Evolutionary conservation across 92 coral and sea anemone genomes (phyloP), one percentile per base, ranked within the genome.

Genomic region (Metridium senile): DNA sequence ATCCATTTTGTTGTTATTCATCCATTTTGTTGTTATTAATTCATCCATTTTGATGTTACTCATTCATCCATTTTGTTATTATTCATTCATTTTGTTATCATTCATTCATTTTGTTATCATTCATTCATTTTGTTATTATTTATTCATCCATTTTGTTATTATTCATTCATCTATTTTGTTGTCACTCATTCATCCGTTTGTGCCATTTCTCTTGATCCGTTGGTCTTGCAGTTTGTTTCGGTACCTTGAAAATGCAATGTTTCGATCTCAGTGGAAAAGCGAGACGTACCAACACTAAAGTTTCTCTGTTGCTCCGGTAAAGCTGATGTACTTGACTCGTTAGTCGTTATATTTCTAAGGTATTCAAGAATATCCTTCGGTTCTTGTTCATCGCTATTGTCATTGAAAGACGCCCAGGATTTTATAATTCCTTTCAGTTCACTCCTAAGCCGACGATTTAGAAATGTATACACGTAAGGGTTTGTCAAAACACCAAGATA

Each of bases 321-420:
- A 28, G 21, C 28, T 31, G 69, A 61, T 1, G 66, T 28, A 39
- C 23, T 39, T 35, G 1, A 0, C 45, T 30, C 69, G 22, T 59
- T 30, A 10, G 27, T 63, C 1, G 97, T 80, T 2, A 92, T 58
- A 62, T 87, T 80, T 62, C 97, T 75, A 17, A 92, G 59, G 52
- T 92, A 92, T 26, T 92, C 97, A 3, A 92, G 68, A 53, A 92
- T 86, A 72, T 92, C 97, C 54, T 89, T 92, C 0, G 97, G 97
- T 49, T 92, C 97, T 28, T 91, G 90, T 0, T 90, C 94, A 25
- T 78, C 93, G 3, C 58, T 57, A 21, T 67, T 26, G 26, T 47
- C 72, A 53, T 62, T 71, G 72, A 29, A 57, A n/a, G 18, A 22
- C 19, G 32, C 28, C 39, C 43, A 62, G 26, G 82, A 70, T 9